A percentile compares a stretch with the other conserved stretches of the same genome.
phyloP scores from a whole-genome alignment of 2,113 vertebrate genomes.

The Porphyrio hochstetteri region DNA sequence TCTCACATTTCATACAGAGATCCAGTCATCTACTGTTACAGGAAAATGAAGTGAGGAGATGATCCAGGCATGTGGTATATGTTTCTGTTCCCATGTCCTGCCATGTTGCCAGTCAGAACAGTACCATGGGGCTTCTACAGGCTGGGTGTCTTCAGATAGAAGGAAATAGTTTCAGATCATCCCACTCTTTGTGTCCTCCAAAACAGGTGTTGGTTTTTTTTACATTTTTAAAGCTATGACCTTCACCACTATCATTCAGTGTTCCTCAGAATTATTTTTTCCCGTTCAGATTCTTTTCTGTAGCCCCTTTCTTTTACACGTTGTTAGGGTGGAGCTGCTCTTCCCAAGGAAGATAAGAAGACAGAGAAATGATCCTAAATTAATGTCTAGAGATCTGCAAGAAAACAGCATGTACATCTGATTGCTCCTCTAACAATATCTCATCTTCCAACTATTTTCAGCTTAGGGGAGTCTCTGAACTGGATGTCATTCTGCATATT shows the following conservation, averaged over 20 bases:
- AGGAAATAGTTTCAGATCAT: neutral
- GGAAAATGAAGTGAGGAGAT: neutral
- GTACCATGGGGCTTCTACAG: neutral
- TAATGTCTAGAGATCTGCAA: neutral
- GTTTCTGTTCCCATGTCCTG: neutral
- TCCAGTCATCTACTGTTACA: neutral
- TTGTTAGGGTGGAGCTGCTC: neutral
- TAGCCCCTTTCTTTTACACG: neutral
- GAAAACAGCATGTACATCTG: neutral
- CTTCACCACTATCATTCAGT: neutral
- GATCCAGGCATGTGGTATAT: neutral
- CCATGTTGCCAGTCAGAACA: neutral
- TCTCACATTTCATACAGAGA: neutral
- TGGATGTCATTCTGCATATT: neutral
- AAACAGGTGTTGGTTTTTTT: accelerated
- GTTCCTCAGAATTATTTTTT: neutral
- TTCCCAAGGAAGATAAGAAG: neutral
- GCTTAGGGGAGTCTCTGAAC: neutral
- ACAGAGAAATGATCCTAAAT: neutral
- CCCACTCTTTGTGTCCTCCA: neutral
- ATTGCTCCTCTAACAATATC: neutral
- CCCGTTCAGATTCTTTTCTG: neutral
- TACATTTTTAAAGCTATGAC: neutral
- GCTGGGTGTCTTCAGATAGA: neutral
- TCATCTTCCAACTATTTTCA: neutral